phyloP scores from a whole-genome alignment of 1,140 invertebrate species.

The Ceratosolen fusciceps region DNA sequence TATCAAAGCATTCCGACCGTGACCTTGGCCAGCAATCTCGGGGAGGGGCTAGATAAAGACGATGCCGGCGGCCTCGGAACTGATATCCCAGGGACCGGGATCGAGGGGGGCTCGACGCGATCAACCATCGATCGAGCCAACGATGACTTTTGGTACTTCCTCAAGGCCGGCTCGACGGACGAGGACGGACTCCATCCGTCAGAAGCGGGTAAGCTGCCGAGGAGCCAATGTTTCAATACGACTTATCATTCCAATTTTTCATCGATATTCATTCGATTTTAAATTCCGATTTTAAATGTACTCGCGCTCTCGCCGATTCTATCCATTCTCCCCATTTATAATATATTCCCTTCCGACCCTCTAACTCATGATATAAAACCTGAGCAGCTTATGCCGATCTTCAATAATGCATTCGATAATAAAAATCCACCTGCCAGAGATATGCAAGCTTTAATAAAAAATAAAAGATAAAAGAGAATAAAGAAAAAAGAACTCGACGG shows the following conservation, averaged over 20 bases:
- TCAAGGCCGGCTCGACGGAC: neutral
- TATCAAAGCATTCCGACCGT: conserved; percentile 21
- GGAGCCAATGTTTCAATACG: neutral
- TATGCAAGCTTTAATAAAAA: too few species aligned
- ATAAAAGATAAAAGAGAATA: too few species aligned
- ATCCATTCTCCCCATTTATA: too few species aligned
- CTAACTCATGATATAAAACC: too few species aligned
- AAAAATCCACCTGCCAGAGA: too few species aligned
- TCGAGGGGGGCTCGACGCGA: neutral
- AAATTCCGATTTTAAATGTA: too few species aligned
- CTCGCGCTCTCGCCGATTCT: too few species aligned
- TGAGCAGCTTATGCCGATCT: too few species aligned
- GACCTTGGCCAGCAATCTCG: neutral
- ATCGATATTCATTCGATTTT: neutral
- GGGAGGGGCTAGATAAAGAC: neutral
- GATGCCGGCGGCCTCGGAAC: neutral
- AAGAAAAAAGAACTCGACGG: too few species aligned
- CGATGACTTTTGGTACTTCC: conserved; percentile 5
- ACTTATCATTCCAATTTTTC: neutral
- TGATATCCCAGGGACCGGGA: neutral
- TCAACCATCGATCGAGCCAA: conserved; percentile 5
- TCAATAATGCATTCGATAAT: too few species aligned
- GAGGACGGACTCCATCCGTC: neutral
- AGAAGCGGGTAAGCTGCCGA: conserved; percentile 6
- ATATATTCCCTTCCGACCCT: too few species aligned